A percentile compares a stretch with the other conserved stretches of the same genome.
These are phyloP conservation scores for Tigriopus californicus DNA, from an alignment of 2,888 invertebrate genomes.

Conservation along the genomic window DNA sequence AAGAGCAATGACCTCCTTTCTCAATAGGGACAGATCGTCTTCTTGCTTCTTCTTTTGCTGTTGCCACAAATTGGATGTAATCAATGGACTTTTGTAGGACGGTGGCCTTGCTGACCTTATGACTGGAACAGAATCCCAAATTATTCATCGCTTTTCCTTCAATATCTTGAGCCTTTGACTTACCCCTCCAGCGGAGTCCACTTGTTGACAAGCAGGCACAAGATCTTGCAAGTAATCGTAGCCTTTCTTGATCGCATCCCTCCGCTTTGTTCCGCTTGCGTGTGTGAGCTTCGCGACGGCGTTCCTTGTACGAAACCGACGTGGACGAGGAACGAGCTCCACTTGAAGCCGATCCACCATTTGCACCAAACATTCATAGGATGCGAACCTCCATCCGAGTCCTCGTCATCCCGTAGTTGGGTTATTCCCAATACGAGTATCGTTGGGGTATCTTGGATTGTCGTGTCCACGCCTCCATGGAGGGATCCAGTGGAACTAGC, in stretches of 20 bases:
- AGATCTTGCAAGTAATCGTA: constrained; percentile 32
- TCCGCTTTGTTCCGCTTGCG: constrained; percentile 33
- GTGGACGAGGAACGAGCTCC: background rate
- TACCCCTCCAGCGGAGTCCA: too few relatives aligned
- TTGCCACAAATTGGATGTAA: constrained; percentile 71
- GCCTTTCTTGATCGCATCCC: constrained; percentile 35
- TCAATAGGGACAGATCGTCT: constrained; percentile 70
- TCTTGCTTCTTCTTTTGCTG: constrained; percentile 84
- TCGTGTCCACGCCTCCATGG: background rate
- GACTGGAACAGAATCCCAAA: constrained; percentile 33
- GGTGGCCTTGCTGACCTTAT: constrained; percentile 88
- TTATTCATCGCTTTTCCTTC: background rate
- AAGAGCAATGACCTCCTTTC: constrained; percentile 79
- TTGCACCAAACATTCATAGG: constrained; percentile 10
- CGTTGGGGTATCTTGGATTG: too few relatives aligned
- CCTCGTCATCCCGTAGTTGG: constrained; percentile 24
- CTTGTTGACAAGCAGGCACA: constrained; percentile 21
- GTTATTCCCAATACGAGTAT: background rate
- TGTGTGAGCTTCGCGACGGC: constrained; percentile 34
- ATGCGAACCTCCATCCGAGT: constrained; percentile 24
- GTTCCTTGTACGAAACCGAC: constrained; percentile 38
- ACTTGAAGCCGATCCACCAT: too few relatives aligned
- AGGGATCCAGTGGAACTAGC: constrained; percentile 8
- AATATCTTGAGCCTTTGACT: background rate
- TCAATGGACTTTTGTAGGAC: constrained; percentile 85